Evolutionary conservation across 1,140 invertebrate genomes (phyloP).

Genomic region (Rhizoglyphus robini): DNA sequence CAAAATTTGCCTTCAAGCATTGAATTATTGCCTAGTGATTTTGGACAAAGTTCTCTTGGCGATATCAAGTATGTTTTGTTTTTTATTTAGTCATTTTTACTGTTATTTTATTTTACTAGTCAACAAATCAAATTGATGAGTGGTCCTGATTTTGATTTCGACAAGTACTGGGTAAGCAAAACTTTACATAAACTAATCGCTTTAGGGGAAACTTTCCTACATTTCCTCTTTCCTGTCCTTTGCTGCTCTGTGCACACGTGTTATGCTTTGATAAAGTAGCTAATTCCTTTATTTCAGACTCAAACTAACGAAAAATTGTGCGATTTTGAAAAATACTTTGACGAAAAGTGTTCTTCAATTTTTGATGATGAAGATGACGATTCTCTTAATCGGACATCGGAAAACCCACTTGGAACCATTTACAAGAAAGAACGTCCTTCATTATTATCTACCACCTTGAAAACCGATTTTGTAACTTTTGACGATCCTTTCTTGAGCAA

Average conservation of each 20-base stretch:
- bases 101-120: not conserved
- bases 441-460: no score
- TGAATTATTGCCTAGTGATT: not conserved
- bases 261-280: not conserved
- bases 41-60: not conserved
- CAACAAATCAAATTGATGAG: not conserved
- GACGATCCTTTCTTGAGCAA: no score
- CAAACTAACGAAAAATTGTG: not conserved
- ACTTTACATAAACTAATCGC: not conserved
- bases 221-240: no score
- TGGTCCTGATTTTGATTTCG: not conserved
- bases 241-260: no score
- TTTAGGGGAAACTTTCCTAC: not conserved
- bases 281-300: not conserved
- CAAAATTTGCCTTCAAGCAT: not conserved
- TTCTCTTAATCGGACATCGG: not conserved
- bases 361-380: slow-evolving; percentile 8
- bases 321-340: slow-evolving; percentile 3
- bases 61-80: not conserved
- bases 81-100: not conserved
- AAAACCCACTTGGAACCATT: no score
- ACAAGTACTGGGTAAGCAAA: not conserved
- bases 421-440: no score
- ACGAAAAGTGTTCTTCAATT: slow-evolving; percentile 1
- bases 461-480: no score